Conservation (phyloP, 2,113 vertebrate genomes). For the Agelaius tricolor region DNA sequence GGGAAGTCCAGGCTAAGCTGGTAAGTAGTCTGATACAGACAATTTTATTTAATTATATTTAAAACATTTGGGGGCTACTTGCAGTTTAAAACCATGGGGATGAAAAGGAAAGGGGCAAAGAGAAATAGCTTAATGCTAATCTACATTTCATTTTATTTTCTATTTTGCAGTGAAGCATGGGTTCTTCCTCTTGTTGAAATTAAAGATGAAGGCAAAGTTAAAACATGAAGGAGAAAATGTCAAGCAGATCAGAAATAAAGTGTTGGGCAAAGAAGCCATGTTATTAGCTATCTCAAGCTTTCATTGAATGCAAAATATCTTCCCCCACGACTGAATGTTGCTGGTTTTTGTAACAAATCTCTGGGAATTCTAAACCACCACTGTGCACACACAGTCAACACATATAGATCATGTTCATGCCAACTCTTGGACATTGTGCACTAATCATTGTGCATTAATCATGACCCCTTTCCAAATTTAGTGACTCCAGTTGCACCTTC, state of each 20-base stretch:
- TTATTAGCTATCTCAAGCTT: background rate
- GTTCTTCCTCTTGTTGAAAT: background rate
- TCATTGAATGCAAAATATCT: background rate
- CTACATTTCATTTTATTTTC: background rate
- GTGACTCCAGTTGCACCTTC: background rate
- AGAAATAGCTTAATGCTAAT: background rate
- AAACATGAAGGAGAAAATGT: background rate
- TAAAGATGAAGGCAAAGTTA: background rate
- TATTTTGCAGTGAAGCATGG: background rate
- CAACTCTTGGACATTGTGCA: background rate
- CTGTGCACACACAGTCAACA: background rate
- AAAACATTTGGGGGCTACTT: background rate
- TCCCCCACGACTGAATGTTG: background rate
- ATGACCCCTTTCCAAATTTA: background rate
- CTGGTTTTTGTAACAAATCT: background rate
- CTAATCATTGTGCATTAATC: background rate
- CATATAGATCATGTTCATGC: background rate
- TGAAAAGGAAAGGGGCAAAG: background rate
- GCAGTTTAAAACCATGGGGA: background rate
- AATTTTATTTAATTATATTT: background rate
- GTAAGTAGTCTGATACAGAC: background rate
- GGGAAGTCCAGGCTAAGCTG: background rate
- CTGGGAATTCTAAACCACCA: background rate
- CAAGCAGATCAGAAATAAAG: background rate
- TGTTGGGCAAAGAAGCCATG: background rate